These are phyloP conservation scores for Epinotia brunnichana DNA, from an alignment of 2,888 invertebrate genomes.

Conservation along the genomic window DNA sequence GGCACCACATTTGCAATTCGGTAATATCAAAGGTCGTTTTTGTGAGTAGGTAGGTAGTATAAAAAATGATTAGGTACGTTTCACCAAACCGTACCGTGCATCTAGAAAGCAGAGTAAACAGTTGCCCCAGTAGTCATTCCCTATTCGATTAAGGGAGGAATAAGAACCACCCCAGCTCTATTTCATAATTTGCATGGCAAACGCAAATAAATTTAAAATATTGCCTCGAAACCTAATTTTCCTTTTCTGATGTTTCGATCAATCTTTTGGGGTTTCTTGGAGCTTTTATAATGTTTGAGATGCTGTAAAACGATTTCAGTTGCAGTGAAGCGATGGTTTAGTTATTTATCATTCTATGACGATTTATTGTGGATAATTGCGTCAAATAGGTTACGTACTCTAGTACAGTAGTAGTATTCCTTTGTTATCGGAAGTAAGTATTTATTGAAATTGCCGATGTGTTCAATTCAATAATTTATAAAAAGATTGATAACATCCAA, in stretches of 20 bases:
- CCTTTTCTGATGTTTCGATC: slow-evolving; percentile 44
- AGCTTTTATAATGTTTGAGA: slow-evolving; percentile 12
- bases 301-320: too few species aligned
- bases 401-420: neutral
- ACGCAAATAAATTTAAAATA: slow-evolving; percentile 46
- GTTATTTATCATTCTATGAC: too few species aligned
- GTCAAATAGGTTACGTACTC: neutral
- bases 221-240: slow-evolving; percentile 45
- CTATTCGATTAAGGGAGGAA: slow-evolving; percentile 43
- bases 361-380: neutral
- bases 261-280: slow-evolving; percentile 40
- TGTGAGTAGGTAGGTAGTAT: slow-evolving; percentile 8
- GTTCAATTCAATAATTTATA: too few species aligned
- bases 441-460: too few species aligned
- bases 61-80: slow-evolving; percentile 33
- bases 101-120: slow-evolving; percentile 39
- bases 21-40: slow-evolving; percentile 27
- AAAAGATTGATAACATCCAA: too few species aligned
- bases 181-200: slow-evolving; percentile 47
- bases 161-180: slow-evolving; percentile 43
- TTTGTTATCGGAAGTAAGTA: too few species aligned
- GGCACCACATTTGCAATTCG: slow-evolving; percentile 3
- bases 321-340: too few species aligned
- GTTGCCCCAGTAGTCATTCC: slow-evolving; percentile 40
- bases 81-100: slow-evolving; percentile 20